Base-by-base conservation (phyloP, 2,113 vertebrate species). In the Urocolius indicus region DNA sequence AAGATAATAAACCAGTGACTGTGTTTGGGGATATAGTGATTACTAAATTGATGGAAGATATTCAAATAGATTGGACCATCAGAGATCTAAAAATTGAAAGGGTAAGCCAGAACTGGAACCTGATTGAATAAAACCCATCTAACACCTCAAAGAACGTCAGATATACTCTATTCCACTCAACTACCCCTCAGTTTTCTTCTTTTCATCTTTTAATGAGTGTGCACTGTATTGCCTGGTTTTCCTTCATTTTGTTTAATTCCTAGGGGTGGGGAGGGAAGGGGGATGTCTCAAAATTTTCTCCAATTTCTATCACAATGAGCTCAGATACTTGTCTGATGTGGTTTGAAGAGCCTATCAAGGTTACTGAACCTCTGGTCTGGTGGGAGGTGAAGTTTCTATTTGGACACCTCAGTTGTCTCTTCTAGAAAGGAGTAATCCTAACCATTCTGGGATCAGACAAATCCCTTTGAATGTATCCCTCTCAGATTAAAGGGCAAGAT, bases 21-120 rank as follows among this genome's bases (percentile, higher is more conserved):
- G 99, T 99, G 91, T 99, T 99, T 97, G 99, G 99, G 88, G 99
- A 99, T 97, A 99, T 99, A 96, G 98, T 99, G 87, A 99, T 99
- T 91, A 99, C 99, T 74, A 99, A 99, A 97, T 96, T 99, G 93
- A 97, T 98, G 84, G 99, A 99, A 94, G 99, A 99, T 72, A 96
- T 98, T 88, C 98, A 99, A 74, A 98, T 98, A 82, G 99, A 99
- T 82, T 99, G 99, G 99, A 99, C 98, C 46, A 98, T 99, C 93
- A 98, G 99, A 86, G 99, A 99, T 32, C 97, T 99, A 45, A 99
- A 99, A 98, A 99, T 99, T 87, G 99, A 99, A 98, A 98, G 98
- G 98, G 99, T 99, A 98, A 98, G 93, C 13, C 34, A 78, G 23
- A 27, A 13, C 15, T 48, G 16, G 34, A 90, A 87, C 14, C 8